Percentiles rank a stretch among this genome's conserved stretches.
Evolutionary conservation across 2,888 invertebrate genomes (phyloP).

Genomic region (Metacarcinus magister): DNA sequence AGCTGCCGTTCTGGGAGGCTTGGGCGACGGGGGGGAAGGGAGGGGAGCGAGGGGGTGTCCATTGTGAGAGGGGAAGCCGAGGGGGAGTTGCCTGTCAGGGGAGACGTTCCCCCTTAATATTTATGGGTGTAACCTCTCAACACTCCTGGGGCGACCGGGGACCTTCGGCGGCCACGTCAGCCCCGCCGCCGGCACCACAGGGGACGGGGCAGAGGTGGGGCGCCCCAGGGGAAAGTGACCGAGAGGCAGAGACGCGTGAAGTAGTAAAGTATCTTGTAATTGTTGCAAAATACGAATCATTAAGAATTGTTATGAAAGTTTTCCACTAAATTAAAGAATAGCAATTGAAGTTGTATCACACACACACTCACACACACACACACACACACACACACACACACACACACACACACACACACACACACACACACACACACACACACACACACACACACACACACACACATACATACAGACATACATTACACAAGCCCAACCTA

Average conservation of each 20-base stretch:
- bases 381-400: constrained; percentile 13
- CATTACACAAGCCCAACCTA: not conserved
- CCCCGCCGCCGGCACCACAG: constrained; percentile 20
- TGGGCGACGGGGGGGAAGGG: constrained; percentile 30
- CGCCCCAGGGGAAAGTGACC: not conserved
- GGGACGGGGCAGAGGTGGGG: not conserved
- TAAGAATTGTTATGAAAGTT: not conserved
- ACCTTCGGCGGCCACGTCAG: constrained; percentile 59
- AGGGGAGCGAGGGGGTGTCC: constrained; percentile 67
- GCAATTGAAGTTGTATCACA: not conserved
- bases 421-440: constrained; percentile 16
- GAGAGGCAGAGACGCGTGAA: not conserved
- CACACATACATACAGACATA: not conserved
- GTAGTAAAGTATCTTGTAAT: not conserved
- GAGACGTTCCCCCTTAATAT: constrained; percentile 79
- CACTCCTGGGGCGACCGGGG: constrained; percentile 69
- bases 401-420: constrained; percentile 4
- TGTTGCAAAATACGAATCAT: not conserved
- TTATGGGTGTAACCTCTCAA: constrained; percentile 79
- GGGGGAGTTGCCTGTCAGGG: constrained; percentile 77
- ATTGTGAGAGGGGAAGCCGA: constrained; percentile 79
- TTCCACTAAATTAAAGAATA: not conserved
- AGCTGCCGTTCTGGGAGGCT: constrained; percentile 70
- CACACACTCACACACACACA: constrained; percentile 5
- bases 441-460: not conserved